Evolutionary conservation across 2,888 invertebrate genomes (phyloP).

Genomic region (Thecocarcelia acutangulata): DNA sequence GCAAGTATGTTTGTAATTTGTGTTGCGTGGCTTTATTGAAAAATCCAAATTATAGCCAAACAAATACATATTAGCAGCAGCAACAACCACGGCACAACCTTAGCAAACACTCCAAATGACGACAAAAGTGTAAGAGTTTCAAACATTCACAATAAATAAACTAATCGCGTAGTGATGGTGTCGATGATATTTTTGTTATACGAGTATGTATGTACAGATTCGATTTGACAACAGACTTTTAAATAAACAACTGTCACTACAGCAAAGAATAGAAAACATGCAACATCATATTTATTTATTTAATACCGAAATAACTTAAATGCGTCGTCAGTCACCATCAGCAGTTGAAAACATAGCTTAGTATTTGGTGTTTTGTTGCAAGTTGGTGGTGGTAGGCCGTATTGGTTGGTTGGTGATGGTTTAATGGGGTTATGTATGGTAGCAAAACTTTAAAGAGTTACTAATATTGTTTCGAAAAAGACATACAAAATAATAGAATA

Average conservation of each 20-base stretch:
- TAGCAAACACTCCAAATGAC: slow-evolving; percentile 32
- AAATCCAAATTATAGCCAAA: slow-evolving; percentile 39
- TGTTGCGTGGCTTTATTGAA: slow-evolving; percentile 58
- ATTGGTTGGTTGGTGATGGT: slow-evolving; percentile 14
- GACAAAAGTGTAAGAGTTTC: slow-evolving; percentile 45
- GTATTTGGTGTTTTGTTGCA: slow-evolving; percentile 26
- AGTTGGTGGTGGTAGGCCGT: slow-evolving; percentile 9
- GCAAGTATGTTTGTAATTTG: neutral
- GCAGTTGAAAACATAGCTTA: slow-evolving; percentile 18
- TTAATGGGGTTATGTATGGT: slow-evolving; percentile 13
- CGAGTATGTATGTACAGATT: slow-evolving; percentile 31
- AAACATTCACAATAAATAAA: slow-evolving; percentile 57
- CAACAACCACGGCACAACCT: slow-evolving; percentile 4
- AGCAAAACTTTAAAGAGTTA: slow-evolving; percentile 36
- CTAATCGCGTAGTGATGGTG: slow-evolving; percentile 36
- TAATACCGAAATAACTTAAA: slow-evolving; percentile 64
- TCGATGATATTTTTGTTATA: slow-evolving; percentile 20
- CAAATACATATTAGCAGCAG: slow-evolving; percentile 23
- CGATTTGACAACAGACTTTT: slow-evolving; percentile 41
- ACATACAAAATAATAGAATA: neutral
- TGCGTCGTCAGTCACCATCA: slow-evolving; percentile 45
- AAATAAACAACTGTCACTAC: slow-evolving; percentile 43
- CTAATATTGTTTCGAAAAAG: slow-evolving; percentile 30
- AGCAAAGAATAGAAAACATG: slow-evolving; percentile 47
- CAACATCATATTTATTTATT: slow-evolving; percentile 67